A percentile compares a stretch with the other conserved stretches of the same genome.
Conservation (phyloP, 2,888 invertebrate species). For the Agrotis exclamationis region DNA sequence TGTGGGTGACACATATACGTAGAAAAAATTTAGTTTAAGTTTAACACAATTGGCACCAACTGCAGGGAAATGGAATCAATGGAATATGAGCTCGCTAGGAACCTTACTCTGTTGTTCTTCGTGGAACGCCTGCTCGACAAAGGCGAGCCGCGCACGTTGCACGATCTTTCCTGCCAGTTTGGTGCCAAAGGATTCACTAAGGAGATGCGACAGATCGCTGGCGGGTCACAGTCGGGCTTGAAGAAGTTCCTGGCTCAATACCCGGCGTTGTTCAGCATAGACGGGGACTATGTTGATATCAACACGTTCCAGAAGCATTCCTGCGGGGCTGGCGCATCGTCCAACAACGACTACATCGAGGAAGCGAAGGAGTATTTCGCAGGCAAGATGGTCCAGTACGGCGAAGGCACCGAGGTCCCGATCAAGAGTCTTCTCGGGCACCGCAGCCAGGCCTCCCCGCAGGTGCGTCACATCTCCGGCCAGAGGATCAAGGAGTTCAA, state of each 20-base stretch:
- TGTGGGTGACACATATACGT: slow-evolving; percentile 91
- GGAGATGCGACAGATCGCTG: slow-evolving; percentile 99
- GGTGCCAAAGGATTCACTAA: slow-evolving; percentile 99
- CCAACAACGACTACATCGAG: slow-evolving; percentile 97
- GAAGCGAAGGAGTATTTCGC: slow-evolving; percentile 99
- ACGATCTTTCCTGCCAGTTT: slow-evolving; percentile 99
- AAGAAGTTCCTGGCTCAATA: slow-evolving; percentile 99
- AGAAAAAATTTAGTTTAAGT: slow-evolving; percentile 90
- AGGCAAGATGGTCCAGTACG: slow-evolving; percentile 98
- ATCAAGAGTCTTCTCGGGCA: slow-evolving; percentile 99
- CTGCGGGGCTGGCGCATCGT: slow-evolving; percentile 91
- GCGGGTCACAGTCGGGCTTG: slow-evolving; percentile 98
- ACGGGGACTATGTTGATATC: slow-evolving; percentile 97
- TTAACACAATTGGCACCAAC: slow-evolving; percentile 90
- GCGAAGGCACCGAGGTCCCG: slow-evolving; percentile 98
- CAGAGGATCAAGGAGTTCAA: slow-evolving; percentile 98
- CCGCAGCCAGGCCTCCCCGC: slow-evolving; percentile 98
- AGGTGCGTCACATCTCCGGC: slow-evolving; percentile 98
- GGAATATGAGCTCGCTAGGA: slow-evolving; percentile 98
- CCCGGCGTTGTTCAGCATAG: slow-evolving; percentile 98
- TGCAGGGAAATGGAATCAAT: slow-evolving; percentile 96
- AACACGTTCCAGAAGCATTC: slow-evolving; percentile 94
- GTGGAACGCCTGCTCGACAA: slow-evolving; percentile 99
- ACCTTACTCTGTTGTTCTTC: slow-evolving; percentile 99
- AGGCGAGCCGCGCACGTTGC: slow-evolving; percentile 98